phyloP scores from a whole-genome alignment of 2,113 vertebrate genomes.

The Plotosus lineatus region DNA sequence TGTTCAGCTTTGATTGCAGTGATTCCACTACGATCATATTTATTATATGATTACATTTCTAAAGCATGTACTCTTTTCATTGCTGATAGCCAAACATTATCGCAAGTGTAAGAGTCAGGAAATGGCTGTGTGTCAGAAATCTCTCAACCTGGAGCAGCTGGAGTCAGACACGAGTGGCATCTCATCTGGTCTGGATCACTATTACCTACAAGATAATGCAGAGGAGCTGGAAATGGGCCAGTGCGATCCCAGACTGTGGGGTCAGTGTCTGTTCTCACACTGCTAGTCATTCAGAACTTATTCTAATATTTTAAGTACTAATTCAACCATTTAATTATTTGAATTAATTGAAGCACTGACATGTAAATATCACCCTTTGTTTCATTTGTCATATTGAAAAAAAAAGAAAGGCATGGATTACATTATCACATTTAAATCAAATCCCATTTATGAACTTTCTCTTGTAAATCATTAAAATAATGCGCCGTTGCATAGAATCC shows the following conservation, averaged over 20 bases:
- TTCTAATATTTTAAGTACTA: background rate
- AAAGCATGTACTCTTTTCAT: background rate
- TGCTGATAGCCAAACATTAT: constrained; percentile 14
- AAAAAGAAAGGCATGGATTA: background rate
- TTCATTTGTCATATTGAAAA: background rate
- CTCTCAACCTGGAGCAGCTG: constrained; percentile 34
- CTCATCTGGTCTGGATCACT: constrained; percentile 46
- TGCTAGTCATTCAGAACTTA: background rate
- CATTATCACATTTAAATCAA: background rate
- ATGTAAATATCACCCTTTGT: background rate
- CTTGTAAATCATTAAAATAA: background rate
- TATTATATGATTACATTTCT: too few species aligned
- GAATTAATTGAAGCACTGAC: background rate
- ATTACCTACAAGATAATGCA: constrained; percentile 49
- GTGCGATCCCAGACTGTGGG: constrained; percentile 21
- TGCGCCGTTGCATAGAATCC: background rate
- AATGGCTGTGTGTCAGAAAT: constrained; percentile 34
- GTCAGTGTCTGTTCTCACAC: background rate
- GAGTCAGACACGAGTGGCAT: constrained; percentile 49
- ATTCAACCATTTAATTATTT: too few species aligned
- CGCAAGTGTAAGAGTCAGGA: constrained; percentile 1
- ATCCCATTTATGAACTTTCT: background rate
- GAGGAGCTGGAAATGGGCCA: constrained; percentile 47
- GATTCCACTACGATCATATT: background rate
- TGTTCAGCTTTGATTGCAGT: background rate